These are phyloP conservation scores for Anneissia japonica DNA, from an alignment of 35 echinoderm and acorn worm species.

Conservation along the genomic window DNA sequence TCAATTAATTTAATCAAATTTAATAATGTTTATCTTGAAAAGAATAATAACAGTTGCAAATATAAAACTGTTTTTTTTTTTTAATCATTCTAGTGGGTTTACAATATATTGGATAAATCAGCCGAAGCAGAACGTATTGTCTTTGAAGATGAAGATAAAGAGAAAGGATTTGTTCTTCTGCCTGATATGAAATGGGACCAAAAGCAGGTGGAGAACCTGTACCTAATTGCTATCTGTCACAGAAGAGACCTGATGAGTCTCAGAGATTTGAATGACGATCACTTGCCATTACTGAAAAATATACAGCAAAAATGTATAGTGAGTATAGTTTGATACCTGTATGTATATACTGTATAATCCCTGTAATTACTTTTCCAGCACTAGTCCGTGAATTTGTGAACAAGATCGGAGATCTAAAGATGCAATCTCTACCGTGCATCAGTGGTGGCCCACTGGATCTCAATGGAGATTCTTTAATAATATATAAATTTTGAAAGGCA, in stretches of 20 bases:
- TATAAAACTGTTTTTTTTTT: conserved; percentile 7
- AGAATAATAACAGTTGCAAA: background rate
- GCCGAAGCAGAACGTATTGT: conserved; percentile 79
- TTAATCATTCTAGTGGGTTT: conserved; percentile 76
- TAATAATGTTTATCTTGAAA: background rate
- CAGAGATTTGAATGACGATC: conserved; percentile 55
- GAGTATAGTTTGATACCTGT: no score
- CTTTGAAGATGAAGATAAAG: conserved; percentile 74
- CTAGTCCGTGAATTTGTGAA: no score
- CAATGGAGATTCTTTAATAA: no score
- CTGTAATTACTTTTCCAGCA: no score
- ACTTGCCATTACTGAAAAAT: conserved; percentile 78
- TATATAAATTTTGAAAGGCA: no score
- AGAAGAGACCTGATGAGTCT: conserved; percentile 60
- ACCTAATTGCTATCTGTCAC: conserved; percentile 78
- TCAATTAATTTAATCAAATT: background rate
- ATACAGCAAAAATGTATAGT: conserved; percentile 82
- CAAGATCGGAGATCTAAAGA: no score
- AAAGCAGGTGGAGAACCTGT: conserved; percentile 52
- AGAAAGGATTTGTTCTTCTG: conserved; percentile 74
- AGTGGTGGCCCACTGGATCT: no score
- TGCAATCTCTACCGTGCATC: no score
- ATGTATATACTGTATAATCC: no score
- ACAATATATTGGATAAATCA: conserved; percentile 90
- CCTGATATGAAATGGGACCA: conserved; percentile 98